These are phyloP conservation scores for Eupelmus urozonus DNA, from an alignment of 2,888 invertebrate species.

Conservation along the genomic window DNA sequence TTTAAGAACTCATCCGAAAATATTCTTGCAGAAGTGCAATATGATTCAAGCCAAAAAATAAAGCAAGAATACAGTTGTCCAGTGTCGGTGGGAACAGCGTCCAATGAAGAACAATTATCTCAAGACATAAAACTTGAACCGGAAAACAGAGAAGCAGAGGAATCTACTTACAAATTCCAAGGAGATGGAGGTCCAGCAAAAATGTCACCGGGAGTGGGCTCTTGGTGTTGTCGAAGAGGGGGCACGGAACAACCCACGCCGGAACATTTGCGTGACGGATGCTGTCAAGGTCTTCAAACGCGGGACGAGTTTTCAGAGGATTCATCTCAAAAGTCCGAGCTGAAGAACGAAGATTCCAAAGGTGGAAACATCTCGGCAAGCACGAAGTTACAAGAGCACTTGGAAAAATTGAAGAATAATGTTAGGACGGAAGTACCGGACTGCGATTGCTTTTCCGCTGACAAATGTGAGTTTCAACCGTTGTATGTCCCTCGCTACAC, in stretches of 20 bases:
- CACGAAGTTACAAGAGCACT: conserved; percentile 82
- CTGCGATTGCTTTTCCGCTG: conserved; percentile 92
- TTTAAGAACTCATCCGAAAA: conserved; percentile 23
- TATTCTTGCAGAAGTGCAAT: conserved; percentile 56
- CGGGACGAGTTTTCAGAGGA: conserved; percentile 83
- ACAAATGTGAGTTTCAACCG: conserved; percentile 81
- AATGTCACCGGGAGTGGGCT: conserved; percentile 82
- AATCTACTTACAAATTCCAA: conserved; percentile 77
- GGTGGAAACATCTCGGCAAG: conserved; percentile 72
- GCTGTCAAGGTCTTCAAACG: conserved; percentile 85
- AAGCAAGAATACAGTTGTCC: conserved; percentile 65
- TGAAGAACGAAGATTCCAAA: conserved; percentile 70
- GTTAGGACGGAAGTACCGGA: conserved; percentile 91
- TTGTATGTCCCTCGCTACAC: conserved; percentile 72
- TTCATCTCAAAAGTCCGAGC: conserved; percentile 71
- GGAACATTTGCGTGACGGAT: conserved; percentile 86
- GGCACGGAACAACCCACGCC: conserved; percentile 85
- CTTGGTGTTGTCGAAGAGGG: conserved; percentile 86
- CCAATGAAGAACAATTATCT: conserved; percentile 45
- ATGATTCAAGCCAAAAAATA: conserved; percentile 61
- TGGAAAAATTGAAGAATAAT: conserved; percentile 82
- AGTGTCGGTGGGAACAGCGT: conserved; percentile 56
- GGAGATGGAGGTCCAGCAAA: conserved; percentile 85
- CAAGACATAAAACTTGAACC: conserved; percentile 69
- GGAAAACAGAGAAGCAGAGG: conserved; percentile 62